Evolutionary conservation across 2,888 invertebrate species (phyloP).

Genomic region (Onchidella celtica): DNA sequence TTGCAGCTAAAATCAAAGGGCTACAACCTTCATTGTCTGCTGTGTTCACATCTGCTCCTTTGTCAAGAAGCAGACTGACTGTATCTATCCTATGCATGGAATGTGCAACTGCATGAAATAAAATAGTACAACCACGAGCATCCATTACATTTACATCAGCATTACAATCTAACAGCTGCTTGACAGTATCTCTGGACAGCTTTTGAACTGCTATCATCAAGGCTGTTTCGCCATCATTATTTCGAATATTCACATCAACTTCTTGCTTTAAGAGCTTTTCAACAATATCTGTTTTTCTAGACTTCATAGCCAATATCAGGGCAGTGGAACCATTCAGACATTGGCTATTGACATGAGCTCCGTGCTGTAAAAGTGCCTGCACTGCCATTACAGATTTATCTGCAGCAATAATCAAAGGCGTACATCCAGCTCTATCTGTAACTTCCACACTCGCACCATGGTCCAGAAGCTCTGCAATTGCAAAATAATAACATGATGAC

Average conservation of each 20-base stretch:
- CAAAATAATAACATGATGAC: neutral
- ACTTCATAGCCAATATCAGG: neutral
- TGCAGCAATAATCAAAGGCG: constrained; percentile 14
- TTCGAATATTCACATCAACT: constrained; percentile 11
- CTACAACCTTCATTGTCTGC: neutral
- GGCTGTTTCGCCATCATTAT: constrained; percentile 16
- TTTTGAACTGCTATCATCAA: constrained; percentile 10
- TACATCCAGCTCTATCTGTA: neutral
- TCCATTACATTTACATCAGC: constrained; percentile 41
- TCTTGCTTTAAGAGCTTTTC: constrained; percentile 27
- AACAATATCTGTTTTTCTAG: neutral
- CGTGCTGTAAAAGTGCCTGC: neutral
- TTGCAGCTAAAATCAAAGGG: constrained; percentile 18
- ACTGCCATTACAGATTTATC: neutral
- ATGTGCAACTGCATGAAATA: constrained; percentile 20
- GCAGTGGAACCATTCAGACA: neutral
- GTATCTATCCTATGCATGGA: constrained; percentile 22
- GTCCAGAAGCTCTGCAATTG: neutral
- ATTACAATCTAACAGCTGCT: neutral
- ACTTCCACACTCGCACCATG: constrained; percentile 25
- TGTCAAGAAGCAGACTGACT: constrained; percentile 19
- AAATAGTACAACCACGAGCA: neutral
- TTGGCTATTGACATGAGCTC: constrained; percentile 27
- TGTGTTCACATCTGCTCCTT: constrained; percentile 29
- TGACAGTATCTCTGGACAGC: neutral